phyloP scores from a whole-genome alignment of 2,113 vertebrate species.

The Cricetomys ansorgei region DNA sequence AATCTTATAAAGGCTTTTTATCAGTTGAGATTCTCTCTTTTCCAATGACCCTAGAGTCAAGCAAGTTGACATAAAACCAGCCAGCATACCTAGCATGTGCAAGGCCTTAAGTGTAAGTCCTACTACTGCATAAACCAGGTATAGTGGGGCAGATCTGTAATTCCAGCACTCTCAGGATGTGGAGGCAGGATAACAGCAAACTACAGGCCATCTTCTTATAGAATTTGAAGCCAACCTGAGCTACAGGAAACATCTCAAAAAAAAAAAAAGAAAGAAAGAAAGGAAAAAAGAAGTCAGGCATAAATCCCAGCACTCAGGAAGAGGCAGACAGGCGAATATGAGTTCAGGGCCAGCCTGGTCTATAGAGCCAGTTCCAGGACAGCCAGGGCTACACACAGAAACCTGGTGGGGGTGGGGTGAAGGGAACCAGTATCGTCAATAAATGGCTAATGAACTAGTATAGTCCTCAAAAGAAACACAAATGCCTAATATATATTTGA shows the following conservation, averaged over 20 bases:
- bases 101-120: not conserved
- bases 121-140: not conserved
- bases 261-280: not conserved
- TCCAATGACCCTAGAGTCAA: not conserved
- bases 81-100: no score
- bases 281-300: no score
- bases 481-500: not conserved
- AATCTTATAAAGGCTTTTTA: not conserved
- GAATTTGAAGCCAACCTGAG: not conserved
- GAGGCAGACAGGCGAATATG: no score
- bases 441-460: not conserved
- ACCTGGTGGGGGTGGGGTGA: fast-evolving
- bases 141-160: no score
- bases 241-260: no score
- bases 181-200: not conserved
- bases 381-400: no score
- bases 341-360: no score
- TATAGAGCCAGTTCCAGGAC: no score
- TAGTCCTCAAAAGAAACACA: not conserved
- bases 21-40: not conserved
- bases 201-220: not conserved
- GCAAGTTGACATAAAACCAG: not conserved
- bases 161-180: not conserved
- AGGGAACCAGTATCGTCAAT: not conserved
- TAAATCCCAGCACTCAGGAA: no score